These are phyloP conservation scores for Platycheirus rosarum DNA, from an alignment of 2,888 invertebrate genomes.

Conservation along the genomic window DNA sequence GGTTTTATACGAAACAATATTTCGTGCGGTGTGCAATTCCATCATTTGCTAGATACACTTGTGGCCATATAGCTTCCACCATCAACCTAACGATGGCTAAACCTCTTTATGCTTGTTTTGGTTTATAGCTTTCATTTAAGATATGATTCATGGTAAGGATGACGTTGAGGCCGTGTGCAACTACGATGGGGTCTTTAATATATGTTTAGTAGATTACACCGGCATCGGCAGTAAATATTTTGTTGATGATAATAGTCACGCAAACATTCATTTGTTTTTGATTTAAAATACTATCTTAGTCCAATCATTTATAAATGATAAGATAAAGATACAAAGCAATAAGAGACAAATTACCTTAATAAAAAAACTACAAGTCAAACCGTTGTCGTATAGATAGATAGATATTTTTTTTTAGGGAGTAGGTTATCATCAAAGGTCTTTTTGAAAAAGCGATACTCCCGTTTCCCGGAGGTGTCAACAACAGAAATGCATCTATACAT, in stretches of 20 bases:
- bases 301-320: too few relatives aligned
- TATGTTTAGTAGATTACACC: constrained; percentile 1
- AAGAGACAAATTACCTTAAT: neutral
- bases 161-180: constrained; percentile 59
- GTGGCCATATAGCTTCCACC: neutral
- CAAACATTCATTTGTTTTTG: neutral
- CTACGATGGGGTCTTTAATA: constrained; percentile 1
- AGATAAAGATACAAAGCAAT: neutral
- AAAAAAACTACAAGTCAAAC: too few relatives aligned
- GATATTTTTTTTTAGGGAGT: too few relatives aligned
- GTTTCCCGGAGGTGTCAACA: too few relatives aligned
- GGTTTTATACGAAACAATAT: constrained; percentile 52
- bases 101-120: constrained; percentile 9
- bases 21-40: constrained; percentile 66
- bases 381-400: too few relatives aligned
- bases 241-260: constrained; percentile 10
- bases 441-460: too few relatives aligned
- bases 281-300: too few relatives aligned
- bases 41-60: neutral
- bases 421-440: too few relatives aligned
- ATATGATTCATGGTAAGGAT: constrained; percentile 49
- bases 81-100: constrained; percentile 24
- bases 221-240: neutral
- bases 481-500: too few relatives aligned
- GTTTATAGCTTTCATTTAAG: constrained; percentile 24